Evolutionary conservation across 1,140 invertebrate species (phyloP).

Genomic region (Heliconius hermathena): DNA sequence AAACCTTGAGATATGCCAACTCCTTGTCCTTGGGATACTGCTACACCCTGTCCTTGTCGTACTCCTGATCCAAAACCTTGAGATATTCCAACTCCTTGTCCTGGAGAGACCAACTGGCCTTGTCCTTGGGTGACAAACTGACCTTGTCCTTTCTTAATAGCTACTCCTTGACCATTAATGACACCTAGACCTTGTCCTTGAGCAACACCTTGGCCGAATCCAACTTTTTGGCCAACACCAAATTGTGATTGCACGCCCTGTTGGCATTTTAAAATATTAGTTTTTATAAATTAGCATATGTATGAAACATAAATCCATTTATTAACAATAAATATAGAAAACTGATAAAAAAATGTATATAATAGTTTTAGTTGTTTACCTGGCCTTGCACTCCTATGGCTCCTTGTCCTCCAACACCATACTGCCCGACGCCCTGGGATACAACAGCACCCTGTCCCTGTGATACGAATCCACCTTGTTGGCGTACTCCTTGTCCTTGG

Average conservation of each 20-base stretch:
- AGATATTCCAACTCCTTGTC: slow-evolving; percentile 11
- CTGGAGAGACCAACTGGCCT: not conserved
- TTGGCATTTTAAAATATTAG: not conserved
- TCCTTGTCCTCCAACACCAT: slow-evolving; percentile 14
- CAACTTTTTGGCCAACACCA: not conserved
- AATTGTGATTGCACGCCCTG: not conserved
- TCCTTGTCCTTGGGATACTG: slow-evolving; percentile 16
- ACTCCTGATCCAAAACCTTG: slow-evolving; percentile 17
- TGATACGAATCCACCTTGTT: slow-evolving; percentile 32
- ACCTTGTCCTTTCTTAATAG: not conserved
- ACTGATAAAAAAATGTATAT: not conserved
- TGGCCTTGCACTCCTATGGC: not conserved
- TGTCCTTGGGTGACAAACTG: slow-evolving; percentile 7
- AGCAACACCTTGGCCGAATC: not conserved
- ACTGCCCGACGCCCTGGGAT: slow-evolving; percentile 22
- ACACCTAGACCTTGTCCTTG: slow-evolving; percentile 4
- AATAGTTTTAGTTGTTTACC: not conserved
- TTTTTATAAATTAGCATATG: not conserved
- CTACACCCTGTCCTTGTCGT: not conserved
- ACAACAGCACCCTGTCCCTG: slow-evolving; percentile 33
- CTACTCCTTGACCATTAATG: not conserved
- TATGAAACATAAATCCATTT: too few species aligned
- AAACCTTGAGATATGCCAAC: slow-evolving; percentile 17
- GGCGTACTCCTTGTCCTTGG: slow-evolving; percentile 29
- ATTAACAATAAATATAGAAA: too few species aligned